Conservation (phyloP, 2,888 invertebrate genomes). For the Bellardia pandia region DNA sequence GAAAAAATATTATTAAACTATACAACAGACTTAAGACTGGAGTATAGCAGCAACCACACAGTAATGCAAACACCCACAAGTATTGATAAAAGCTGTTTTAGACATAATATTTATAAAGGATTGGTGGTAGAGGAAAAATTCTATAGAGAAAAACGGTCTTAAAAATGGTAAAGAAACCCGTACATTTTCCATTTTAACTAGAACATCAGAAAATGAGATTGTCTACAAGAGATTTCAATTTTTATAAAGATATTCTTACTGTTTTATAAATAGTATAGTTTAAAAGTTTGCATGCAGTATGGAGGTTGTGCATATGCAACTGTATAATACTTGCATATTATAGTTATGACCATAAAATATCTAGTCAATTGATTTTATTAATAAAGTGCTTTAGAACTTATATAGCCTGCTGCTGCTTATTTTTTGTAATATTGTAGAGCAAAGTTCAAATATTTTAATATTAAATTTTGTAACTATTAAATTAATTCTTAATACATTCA, state of each 20-base stretch:
- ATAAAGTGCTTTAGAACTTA: not conserved
- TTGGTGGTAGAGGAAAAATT: not conserved
- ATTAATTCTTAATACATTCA: not conserved
- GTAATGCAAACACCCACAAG: not conserved
- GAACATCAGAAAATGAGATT: constrained; percentile 22
- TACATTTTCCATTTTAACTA: constrained; percentile 12
- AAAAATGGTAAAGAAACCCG: not conserved
- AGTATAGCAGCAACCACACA: not conserved
- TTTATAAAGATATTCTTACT: constrained; percentile 37
- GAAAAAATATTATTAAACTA: constrained; percentile 42
- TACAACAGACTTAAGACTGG: constrained; percentile 8
- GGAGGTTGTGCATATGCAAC: not conserved
- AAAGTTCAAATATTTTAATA: not conserved
- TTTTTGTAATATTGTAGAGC: not conserved
- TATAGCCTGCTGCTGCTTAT: not conserved
- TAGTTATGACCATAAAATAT: constrained; percentile 8
- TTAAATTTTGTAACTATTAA: not conserved
- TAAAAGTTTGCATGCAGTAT: not conserved
- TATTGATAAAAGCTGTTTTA: not conserved
- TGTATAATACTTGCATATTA: not conserved
- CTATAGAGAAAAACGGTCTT: not conserved
- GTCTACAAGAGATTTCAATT: constrained; percentile 51
- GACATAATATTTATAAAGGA: constrained; percentile 9
- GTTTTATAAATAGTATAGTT: not conserved
- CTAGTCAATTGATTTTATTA: constrained; percentile 15